Evolutionary conservation across 1,140 invertebrate genomes (phyloP), one percentile per base, ranked within the genome.

Genomic region (Drosophila leontia): DNA sequence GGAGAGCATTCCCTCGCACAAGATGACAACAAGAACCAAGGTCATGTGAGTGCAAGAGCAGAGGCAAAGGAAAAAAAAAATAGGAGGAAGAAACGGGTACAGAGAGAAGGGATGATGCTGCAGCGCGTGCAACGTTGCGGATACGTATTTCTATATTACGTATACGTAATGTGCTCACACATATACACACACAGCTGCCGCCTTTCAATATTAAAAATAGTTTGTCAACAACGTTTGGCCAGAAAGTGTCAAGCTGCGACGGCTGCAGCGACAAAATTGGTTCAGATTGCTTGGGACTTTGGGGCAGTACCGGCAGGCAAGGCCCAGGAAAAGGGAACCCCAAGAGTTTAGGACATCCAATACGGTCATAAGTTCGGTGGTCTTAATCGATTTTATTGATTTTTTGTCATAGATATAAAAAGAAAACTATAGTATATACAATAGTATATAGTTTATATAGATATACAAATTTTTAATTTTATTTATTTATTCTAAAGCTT

Each of bases 121-220:
- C 70, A 70, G 67, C 74, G 76, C 75, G 59, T 60, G 74, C 63
- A 55, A 68, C 62, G 62, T 51, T 44, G 76, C 63, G 65, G 37
- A 59, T 75, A 60, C 53, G 57, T 62, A 69, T 64, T 69, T 15
- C 3, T 55, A 67, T 64, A 56, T 56, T 59, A 61, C 71, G 81
- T 85, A 85, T 85, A 74, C 69, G 75, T 75, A 79, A 76, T 79
- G 41, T 69, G 74, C 68, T 58, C 32, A 17, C 50, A 12, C n/a
- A 51, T 23, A 34, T 23, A 34, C 39, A 32, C 39, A 65, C 32
- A 67, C 39, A 51, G 59, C 76, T 56, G 65, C 53, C 57, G 75
- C 64, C 61, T 75, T 82, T 80, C 78, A 86, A 82, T 85, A 86
- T 82, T 82, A 86, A 82, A 85, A 86, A 85, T 82, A 85, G 82